phyloP scores from a whole-genome alignment of 2,797 vertebrate genomes.

The Poeciliopsis turneri region DNA sequence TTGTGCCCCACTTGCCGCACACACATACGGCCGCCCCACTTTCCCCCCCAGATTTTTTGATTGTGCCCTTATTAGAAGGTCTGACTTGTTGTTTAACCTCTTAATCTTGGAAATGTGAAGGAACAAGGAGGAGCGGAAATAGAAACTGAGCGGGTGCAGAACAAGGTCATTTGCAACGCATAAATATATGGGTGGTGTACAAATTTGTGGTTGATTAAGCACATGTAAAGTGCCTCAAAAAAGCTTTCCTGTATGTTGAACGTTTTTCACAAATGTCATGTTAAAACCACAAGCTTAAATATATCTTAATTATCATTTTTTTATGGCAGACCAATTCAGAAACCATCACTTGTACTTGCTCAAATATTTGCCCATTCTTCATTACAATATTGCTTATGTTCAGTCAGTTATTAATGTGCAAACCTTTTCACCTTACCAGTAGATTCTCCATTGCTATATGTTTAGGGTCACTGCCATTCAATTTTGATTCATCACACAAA shows the following conservation, averaged over 20 bases:
- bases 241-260: not conserved
- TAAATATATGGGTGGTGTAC: conserved; percentile 56
- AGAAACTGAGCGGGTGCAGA: conserved; percentile 59
- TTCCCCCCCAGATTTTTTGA: conserved; percentile 67
- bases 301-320: not conserved
- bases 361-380: not conserved
- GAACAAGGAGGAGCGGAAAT: conserved; percentile 29
- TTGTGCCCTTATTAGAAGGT: conserved; percentile 78
- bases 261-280: not conserved
- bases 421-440: not conserved
- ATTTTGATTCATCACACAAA: not conserved
- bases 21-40: conserved; percentile 44
- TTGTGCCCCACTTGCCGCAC: conserved; percentile 7
- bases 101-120: conserved; percentile 64
- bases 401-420: not conserved
- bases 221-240: not conserved
- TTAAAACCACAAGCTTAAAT: not conserved
- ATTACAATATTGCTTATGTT: not conserved
- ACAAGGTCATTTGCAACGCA: conserved; percentile 73
- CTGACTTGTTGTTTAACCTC: conserved; percentile 75
- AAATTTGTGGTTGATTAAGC: conserved; percentile 53
- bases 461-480: not conserved
- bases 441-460: not conserved
- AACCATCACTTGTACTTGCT: not conserved
- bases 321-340: not conserved